phyloP scores from a whole-genome alignment of 2,888 invertebrate genomes.

The Melieria omissa region DNA sequence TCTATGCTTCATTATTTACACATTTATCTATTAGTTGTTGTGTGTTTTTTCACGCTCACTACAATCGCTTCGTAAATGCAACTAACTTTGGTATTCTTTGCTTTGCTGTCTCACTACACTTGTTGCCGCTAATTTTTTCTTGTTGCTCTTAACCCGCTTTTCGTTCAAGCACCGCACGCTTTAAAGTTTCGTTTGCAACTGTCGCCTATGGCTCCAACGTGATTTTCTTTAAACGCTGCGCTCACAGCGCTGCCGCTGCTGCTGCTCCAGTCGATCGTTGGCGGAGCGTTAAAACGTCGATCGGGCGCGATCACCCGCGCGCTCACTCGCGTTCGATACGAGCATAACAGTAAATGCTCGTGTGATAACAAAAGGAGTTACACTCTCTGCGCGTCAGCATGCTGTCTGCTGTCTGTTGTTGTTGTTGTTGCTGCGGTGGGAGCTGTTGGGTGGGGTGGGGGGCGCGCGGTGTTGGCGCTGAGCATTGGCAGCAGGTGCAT shows the following conservation, averaged over 20 bases:
- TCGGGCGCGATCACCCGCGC: too few relatives aligned
- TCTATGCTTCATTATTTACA: background rate
- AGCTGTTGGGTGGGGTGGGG: too few relatives aligned
- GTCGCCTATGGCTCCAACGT: slow-evolving; percentile 24
- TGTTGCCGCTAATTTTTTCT: slow-evolving; percentile 9
- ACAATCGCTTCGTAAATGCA: background rate
- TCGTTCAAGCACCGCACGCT: slow-evolving; percentile 31
- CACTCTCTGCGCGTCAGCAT: too few relatives aligned
- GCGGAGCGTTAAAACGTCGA: too few relatives aligned
- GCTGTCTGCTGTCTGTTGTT: too few relatives aligned
- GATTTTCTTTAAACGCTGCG: slow-evolving; percentile 34
- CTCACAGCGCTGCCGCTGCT: background rate
- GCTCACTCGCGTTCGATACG: too few relatives aligned
- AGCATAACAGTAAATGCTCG: too few relatives aligned
- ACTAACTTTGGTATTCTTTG: slow-evolving; percentile 7
- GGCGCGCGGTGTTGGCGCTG: too few relatives aligned
- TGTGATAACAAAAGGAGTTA: too few relatives aligned
- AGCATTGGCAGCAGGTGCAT: too few relatives aligned
- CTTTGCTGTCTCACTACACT: background rate
- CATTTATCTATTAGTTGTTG: background rate
- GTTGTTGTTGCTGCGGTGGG: too few relatives aligned
- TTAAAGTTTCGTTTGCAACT: slow-evolving; percentile 40
- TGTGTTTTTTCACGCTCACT: background rate
- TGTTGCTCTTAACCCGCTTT: slow-evolving; percentile 13
- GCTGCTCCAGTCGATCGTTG: too few relatives aligned